phyloP scores from a whole-genome alignment of 2,888 invertebrate species.

The Pyrrhia umbra region DNA sequence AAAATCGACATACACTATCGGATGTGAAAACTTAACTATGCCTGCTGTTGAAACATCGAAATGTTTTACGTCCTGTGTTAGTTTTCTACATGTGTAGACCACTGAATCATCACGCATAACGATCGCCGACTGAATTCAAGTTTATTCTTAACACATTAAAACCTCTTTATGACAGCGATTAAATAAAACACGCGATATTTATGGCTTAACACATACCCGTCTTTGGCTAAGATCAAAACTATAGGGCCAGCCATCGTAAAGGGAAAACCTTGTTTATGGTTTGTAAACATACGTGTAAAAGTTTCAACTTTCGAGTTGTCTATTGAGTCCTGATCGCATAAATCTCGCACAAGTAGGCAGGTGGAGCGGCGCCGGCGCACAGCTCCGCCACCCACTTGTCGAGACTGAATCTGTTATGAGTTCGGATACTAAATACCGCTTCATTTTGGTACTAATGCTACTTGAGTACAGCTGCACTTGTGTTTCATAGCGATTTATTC shows the following conservation, averaged over 20 bases:
- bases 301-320: conserved; percentile 67
- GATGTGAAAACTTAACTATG: conserved; percentile 29
- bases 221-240: conserved; percentile 54
- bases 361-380: conserved; percentile 82
- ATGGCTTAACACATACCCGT: conserved; percentile 52
- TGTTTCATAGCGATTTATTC: conserved; percentile 7
- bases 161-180: conserved; percentile 50
- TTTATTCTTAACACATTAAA: conserved; percentile 56
- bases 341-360: conserved; percentile 80
- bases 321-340: conserved; percentile 73
- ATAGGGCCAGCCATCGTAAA: conserved; percentile 46
- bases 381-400: conserved; percentile 72
- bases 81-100: conserved; percentile 24
- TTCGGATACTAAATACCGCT: conserved; percentile 56
- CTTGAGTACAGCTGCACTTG: conserved; percentile 34
- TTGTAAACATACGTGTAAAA: conserved; percentile 65
- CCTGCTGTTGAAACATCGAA: conserved; percentile 18
- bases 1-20: conserved; percentile 13
- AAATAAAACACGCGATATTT: conserved; percentile 57
- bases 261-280: conserved; percentile 65
- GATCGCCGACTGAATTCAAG: conserved; percentile 20
- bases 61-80: conserved; percentile 27
- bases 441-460: conserved; percentile 50
- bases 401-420: conserved; percentile 67
- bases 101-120: conserved; percentile 48